A percentile compares a stretch with the other conserved stretches of the same genome.
These are phyloP conservation scores for Enteromius radiatus DNA, from an alignment of 2,797 vertebrate species.

Conservation along the genomic window DNA sequence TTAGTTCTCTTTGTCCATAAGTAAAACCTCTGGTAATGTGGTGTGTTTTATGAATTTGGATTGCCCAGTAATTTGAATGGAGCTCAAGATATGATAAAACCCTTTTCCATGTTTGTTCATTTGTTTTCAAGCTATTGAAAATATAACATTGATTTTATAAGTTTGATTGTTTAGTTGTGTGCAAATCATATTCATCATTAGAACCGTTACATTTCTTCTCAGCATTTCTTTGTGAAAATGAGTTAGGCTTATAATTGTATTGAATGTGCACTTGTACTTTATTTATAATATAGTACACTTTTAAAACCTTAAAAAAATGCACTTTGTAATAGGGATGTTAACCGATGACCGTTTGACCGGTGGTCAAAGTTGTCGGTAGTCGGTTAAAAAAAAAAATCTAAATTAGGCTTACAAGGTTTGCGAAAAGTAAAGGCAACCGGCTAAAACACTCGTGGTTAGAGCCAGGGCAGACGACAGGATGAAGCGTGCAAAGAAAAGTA, in stretches of 20 bases:
- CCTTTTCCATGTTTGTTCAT: neutral
- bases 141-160: too few relatives aligned
- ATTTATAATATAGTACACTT: neutral
- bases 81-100: neutral
- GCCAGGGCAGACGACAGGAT: too few relatives aligned
- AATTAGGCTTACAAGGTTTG: too few relatives aligned
- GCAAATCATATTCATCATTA: neutral
- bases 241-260: neutral
- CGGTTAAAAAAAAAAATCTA: too few relatives aligned
- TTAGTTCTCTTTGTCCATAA: slow-evolving; percentile 2
- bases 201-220: neutral
- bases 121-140: neutral
- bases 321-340: too few relatives aligned
- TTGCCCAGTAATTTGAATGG: neutral
- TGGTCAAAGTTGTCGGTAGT: too few relatives aligned
- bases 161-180: neutral
- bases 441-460: too few relatives aligned
- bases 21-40: neutral
- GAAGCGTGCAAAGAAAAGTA: too few relatives aligned
- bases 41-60: neutral
- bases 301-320: neutral
- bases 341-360: too few relatives aligned
- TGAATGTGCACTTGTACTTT: neutral
- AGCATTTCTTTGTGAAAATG: neutral
- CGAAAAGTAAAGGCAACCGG: too few relatives aligned